Base-by-base conservation (phyloP, 1,140 invertebrate species). In the Onthophagus taurus region DNA sequence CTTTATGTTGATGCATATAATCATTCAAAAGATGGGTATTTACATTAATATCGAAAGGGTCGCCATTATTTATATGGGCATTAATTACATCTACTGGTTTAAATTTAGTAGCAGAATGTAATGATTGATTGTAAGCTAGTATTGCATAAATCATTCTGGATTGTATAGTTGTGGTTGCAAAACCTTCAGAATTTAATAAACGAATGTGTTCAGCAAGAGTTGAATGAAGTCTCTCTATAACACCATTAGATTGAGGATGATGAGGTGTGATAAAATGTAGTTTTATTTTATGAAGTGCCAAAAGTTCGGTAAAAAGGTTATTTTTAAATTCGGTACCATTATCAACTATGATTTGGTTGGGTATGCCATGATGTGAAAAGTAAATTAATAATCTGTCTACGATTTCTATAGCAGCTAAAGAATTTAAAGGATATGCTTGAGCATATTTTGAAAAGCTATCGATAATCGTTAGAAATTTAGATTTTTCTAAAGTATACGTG, bases 401-500 rank as follows among this genome's bases (percentile, higher is more conserved):
- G 2, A 29, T 18, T 29, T 45, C 29, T 9, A 19, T 31, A 8
- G 19, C 6, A 3, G 12, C 30, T 11, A 18, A 1, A 3, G 24
- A 20, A 5, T 3, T 31, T 14, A 39, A 4, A 4, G 24, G 12
- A 18, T 30, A 37, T 3, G 44, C 44, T 26, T 45, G 33, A 4
- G 1, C 33, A 14, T 18, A 45, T 38, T 45, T 45, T 5, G 44
- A 45, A 30, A 37, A 45, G 7, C 13, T n/a, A 24, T 45, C 44
- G 1, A 38, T 29, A 2, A 37, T 7, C n/a, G 34, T 45, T 18
- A 45, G 14, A 18, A 38, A 44, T 8, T 44, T 17, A 38, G 48
- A 41, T 6, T 50, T 49, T 26, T 53, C 31, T 21, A 57, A 44
- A 16, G 49, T 51, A 7, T 54, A 53, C 4, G 51, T 44, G 41